phyloP scores from a whole-genome alignment of 2,113 vertebrate species.

The Porphyrio hochstetteri region DNA sequence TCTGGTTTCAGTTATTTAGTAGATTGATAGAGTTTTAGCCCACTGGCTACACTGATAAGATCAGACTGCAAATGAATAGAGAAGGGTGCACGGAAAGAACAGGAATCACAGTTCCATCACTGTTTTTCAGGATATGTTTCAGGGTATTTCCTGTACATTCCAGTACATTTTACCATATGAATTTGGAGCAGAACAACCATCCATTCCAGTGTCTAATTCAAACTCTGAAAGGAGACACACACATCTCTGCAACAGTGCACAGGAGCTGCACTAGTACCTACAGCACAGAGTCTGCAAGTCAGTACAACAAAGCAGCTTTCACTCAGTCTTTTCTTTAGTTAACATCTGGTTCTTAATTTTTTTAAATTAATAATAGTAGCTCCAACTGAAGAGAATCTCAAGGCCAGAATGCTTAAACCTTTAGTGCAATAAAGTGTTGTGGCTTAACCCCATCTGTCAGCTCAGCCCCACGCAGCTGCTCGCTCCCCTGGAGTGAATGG shows the following conservation, averaged over 20 bases:
- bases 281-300: background rate
- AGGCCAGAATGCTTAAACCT: background rate
- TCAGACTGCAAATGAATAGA: background rate
- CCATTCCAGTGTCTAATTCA: background rate
- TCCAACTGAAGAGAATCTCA: background rate
- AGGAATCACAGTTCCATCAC: background rate
- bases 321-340: background rate
- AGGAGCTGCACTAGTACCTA: background rate
- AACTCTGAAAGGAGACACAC: background rate
- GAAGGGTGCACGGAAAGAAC: background rate
- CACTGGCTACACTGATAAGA: background rate
- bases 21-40: background rate
- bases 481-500: no score
- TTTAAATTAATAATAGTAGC: background rate
- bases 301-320: background rate
- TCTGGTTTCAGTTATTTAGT: background rate
- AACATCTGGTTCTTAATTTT: background rate
- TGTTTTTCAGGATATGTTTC: background rate
- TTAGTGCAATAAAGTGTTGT: background rate
- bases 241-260: background rate
- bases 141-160: conserved; percentile 7
- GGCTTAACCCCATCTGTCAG: no score
- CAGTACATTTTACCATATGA: background rate
- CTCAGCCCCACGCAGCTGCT: no score
- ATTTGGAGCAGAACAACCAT: background rate